A percentile compares a stretch with the other conserved stretches of the same genome.
Conservation (phyloP, 2,888 invertebrate species). For the Hypolimnas misippus region DNA sequence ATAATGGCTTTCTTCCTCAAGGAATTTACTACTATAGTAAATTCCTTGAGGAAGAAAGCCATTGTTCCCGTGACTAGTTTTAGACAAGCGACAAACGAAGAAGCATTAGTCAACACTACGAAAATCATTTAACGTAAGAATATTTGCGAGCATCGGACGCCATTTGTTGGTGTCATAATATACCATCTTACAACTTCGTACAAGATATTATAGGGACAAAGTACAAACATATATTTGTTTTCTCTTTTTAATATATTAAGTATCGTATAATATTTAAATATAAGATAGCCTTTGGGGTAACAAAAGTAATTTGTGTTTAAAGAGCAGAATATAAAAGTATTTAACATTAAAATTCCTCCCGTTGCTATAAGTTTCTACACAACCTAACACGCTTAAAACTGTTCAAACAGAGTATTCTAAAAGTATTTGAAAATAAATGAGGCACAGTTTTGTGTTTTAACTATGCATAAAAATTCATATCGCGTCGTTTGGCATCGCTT, state of each 20-base stretch:
- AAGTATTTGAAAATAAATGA: slow-evolving; percentile 23
- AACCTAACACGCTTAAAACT: slow-evolving; percentile 18
- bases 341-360: neutral
- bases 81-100: neutral
- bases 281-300: neutral
- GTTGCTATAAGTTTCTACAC: neutral
- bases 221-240: neutral
- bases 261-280: neutral
- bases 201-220: neutral
- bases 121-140: slow-evolving; percentile 17
- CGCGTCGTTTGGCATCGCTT: slow-evolving; percentile 32
- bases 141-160: slow-evolving; percentile 15
- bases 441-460: slow-evolving; percentile 23
- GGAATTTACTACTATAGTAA: neutral
- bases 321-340: neutral
- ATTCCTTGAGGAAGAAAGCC: neutral
- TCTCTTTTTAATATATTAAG: neutral
- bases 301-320: neutral
- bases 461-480: slow-evolving; percentile 27
- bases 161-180: slow-evolving; percentile 14
- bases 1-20: too few relatives aligned
- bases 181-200: slow-evolving; percentile 9
- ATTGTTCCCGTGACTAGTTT: neutral
- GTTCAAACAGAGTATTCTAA: slow-evolving; percentile 15
- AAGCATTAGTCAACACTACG: slow-evolving; percentile 1